These are phyloP conservation scores for Peromyscus eremicus DNA, from an alignment of 2,797 vertebrate species.

Conservation along the genomic window DNA sequence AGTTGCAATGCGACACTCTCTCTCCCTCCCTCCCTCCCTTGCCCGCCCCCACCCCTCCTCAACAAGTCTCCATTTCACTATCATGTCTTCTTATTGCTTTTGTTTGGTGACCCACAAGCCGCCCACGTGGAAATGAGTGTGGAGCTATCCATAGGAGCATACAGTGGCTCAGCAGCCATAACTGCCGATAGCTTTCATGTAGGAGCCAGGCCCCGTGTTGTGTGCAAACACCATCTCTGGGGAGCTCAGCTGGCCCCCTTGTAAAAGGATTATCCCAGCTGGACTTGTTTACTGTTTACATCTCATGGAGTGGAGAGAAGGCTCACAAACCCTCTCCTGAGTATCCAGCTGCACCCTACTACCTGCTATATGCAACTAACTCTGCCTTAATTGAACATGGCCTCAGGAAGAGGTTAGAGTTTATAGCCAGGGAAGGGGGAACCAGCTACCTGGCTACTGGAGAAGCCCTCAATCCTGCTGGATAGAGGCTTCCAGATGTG, in stretches of 20 bases:
- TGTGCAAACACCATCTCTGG: background rate
- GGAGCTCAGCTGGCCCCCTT: background rate
- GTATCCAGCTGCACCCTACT: background rate
- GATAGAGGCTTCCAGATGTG: background rate
- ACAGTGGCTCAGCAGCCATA: background rate
- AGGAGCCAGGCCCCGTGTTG: background rate
- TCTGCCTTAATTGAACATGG: background rate
- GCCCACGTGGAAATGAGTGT: background rate
- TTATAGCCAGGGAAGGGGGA: too few relatives aligned
- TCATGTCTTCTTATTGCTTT: background rate
- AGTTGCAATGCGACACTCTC: background rate
- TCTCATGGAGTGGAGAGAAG: background rate
- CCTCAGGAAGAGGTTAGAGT: background rate
- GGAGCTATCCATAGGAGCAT: too few relatives aligned
- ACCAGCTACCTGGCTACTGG: background rate
- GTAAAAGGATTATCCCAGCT: background rate
- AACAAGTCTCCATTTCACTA: background rate
- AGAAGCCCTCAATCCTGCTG: background rate
- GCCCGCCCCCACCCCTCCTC: background rate
- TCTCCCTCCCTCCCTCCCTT: background rate
- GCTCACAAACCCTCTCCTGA: background rate
- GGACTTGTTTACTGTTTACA: background rate
- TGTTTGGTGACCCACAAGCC: background rate
- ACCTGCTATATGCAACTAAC: background rate
- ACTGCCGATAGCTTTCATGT: background rate